Base-by-base conservation (phyloP, 2,888 invertebrate genomes). In the Athrips mouffetella region DNA sequence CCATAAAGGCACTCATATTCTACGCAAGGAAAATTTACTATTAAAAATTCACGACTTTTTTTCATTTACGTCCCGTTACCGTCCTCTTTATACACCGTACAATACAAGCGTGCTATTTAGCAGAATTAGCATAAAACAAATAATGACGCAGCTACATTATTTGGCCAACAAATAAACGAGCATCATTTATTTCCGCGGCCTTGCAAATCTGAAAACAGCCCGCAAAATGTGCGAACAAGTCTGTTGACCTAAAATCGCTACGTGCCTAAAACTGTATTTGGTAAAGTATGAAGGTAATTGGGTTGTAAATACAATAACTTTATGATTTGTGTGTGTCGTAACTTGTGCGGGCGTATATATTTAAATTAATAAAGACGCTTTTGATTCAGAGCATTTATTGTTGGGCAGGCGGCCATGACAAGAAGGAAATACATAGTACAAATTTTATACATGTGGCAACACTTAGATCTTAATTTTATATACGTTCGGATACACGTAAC, bases 61-160 rank as follows among this genome's bases (percentile, higher is more conserved):
- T 25, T 41, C 15, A 25, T 41, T 41, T 25, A 15, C 3, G 15
- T 41, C 5, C 21, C 23, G 23, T 15, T 11, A 23, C 21, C 23
- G 23, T 15, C 21, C 40, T 41, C 8, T 13, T 21, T 23, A 40
- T 8, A 39, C 23, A 21, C 7, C 20, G 20, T 20, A 37, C 37
- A 37, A 20, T 15, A 33, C 33, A 15, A 20, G 30, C 30, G 49
- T 29, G 30, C 11, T 29, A 31, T 23, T 37, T 33, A 42, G 31
- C 37, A 46, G 47, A 50, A 50, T 50, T 50, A 37, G 47, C 50
- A 50, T 50, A 47, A 47, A 37, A 47, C 50, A 50, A 50, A 50
- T 50, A 50, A 47, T 50, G 50, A 47, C 47, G 30, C 42, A 21
- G 42, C 42, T 21, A 44, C 41, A 41, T 45, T 47, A 50, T 50